These are phyloP conservation scores for Apotomis capreana DNA, from an alignment of 2,888 invertebrate genomes.

Conservation along the genomic window DNA sequence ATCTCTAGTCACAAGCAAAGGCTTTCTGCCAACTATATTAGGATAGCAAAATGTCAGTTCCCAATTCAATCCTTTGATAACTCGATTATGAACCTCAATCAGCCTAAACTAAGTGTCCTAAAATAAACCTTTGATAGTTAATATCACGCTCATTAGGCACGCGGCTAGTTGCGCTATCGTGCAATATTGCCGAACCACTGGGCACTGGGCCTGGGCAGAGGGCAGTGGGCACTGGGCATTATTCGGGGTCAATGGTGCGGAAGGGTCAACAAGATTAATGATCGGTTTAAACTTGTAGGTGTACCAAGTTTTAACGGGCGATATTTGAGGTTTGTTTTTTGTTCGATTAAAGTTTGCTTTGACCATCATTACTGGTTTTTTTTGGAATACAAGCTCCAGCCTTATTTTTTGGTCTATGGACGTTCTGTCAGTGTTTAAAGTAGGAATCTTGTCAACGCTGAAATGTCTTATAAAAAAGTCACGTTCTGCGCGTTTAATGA, in stretches of 20 bases:
- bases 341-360: constrained; percentile 2
- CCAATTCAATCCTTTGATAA: neutral
- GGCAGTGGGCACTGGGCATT: constrained; percentile 32
- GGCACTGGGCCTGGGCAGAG: constrained; percentile 14
- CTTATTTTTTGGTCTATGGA: too few relatives aligned
- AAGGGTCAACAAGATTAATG: constrained; percentile 40
- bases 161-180: constrained; percentile 24
- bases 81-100: neutral
- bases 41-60: neutral
- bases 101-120: neutral
- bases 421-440: too few relatives aligned
- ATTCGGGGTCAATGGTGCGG: constrained; percentile 39
- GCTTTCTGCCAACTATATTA: too few relatives aligned
- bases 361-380: neutral
- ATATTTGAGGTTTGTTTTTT: constrained; percentile 22
- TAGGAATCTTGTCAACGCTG: too few relatives aligned
- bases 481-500: too few relatives aligned
- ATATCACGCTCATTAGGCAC: constrained; percentile 34
- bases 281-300: constrained; percentile 35
- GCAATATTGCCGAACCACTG: constrained; percentile 29
- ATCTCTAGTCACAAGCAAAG: too few relatives aligned
- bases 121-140: constrained; percentile 11
- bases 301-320: constrained; percentile 26
- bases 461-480: too few relatives aligned
- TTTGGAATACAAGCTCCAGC: neutral